Percentiles rank a stretch among this genome's conserved stretches.
phyloP scores from a whole-genome alignment of 2,797 vertebrate species.

The Rhinophrynus dorsalis region DNA sequence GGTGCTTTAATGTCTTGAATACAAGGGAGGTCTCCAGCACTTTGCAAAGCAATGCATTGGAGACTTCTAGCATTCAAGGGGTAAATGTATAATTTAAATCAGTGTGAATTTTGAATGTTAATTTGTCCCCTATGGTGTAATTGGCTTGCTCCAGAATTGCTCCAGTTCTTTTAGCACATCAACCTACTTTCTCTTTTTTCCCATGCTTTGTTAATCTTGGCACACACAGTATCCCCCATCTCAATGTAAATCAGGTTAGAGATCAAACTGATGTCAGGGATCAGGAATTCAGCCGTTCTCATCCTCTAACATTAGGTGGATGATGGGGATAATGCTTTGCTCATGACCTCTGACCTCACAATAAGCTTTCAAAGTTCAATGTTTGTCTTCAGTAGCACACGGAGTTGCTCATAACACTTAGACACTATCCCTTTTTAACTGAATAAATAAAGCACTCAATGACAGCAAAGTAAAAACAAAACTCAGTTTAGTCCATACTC shows the following conservation, averaged over 20 bases:
- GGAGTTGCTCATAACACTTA: conserved; percentile 3
- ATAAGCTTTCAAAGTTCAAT: conserved; percentile 34
- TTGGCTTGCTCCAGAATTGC: too few species aligned
- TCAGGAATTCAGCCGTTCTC: conserved; percentile 52
- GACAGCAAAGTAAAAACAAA: too few species aligned
- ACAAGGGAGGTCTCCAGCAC: too few species aligned
- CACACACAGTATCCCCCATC: conserved; percentile 38
- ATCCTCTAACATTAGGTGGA: conserved; percentile 50
- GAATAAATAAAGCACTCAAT: conserved; percentile 29
- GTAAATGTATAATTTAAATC: too few species aligned
- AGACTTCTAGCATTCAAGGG: too few species aligned
- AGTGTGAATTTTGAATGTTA: too few species aligned
- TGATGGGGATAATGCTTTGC: conserved; percentile 35
- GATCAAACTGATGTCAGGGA: conserved; percentile 56
- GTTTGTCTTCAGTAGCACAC: conserved; percentile 16
- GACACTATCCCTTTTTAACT: conserved; percentile 31
- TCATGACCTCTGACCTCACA: conserved; percentile 43
- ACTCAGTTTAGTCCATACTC: too few species aligned
- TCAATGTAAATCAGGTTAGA: conserved; percentile 48
- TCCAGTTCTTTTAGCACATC: too few species aligned
- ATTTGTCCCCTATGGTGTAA: too few species aligned
- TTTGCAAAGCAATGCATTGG: too few species aligned
- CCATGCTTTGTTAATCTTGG: conserved; percentile 44
- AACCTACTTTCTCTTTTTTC: neutral
- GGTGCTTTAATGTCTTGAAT: too few species aligned